These are phyloP conservation scores for Staurois parvus DNA, from an alignment of 2,797 vertebrate species.

Conservation along the genomic window DNA sequence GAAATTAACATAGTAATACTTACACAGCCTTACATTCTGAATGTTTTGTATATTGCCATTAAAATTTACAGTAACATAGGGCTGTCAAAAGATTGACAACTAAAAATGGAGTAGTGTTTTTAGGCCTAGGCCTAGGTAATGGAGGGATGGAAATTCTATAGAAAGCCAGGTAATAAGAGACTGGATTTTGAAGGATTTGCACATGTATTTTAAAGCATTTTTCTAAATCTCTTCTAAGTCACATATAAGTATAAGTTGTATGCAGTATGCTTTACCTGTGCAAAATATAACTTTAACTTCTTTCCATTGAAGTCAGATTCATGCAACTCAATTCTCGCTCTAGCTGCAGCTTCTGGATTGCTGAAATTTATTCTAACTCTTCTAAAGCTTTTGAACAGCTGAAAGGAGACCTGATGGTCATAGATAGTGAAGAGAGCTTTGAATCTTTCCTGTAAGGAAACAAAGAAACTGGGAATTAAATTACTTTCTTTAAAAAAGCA, in stretches of 20 bases:
- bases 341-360: constrained; percentile 91
- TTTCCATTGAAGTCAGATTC: constrained; percentile 91
- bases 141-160: no score
- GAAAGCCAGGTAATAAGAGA: no score
- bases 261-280: constrained; percentile 82
- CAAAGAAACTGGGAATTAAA: not conserved
- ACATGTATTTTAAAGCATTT: no score
- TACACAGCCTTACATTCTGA: no score
- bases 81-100: not conserved
- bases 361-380: constrained; percentile 97
- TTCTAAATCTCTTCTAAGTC: no score
- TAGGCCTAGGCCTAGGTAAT: not conserved
- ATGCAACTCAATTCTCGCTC: constrained; percentile 93
- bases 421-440: constrained; percentile 92
- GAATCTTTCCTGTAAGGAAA: constrained; percentile 87
- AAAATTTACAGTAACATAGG: not conserved
- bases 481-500: not conserved
- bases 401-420: constrained; percentile 90
- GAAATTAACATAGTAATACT: no score
- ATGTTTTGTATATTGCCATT: not conserved
- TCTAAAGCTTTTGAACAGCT: constrained; percentile 95
- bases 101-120: not conserved
- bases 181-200: no score
- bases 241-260: not conserved
- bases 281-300: constrained; percentile 95